Evolutionary conservation across 2,797 vertebrate species (phyloP).

Genomic region (Muscicapa comitata): DNA sequence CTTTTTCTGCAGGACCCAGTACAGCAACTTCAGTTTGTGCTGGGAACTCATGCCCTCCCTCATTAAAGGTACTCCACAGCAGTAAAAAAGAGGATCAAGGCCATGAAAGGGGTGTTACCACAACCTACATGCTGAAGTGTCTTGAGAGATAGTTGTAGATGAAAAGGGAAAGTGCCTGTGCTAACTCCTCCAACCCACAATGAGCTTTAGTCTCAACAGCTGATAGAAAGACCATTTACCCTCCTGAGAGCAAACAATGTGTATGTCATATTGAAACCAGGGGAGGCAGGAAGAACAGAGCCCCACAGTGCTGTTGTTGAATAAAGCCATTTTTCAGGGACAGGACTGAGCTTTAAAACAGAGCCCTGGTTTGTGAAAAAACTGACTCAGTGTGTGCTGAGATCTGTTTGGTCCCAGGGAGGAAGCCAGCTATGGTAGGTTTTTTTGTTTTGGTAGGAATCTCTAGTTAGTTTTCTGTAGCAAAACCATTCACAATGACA

Average conservation of each 20-base stretch:
- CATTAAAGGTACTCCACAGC: not conserved
- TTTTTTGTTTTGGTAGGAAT: not conserved
- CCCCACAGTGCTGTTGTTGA: not conserved
- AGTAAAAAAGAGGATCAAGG: not conserved
- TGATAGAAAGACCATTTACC: not conserved
- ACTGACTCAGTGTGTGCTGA: not conserved
- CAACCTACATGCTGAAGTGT: not conserved
- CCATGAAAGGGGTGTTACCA: fast-evolving
- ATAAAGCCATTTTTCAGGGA: not conserved
- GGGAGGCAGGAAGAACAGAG: not conserved
- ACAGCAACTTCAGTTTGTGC: not conserved
- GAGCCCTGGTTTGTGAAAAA: not conserved
- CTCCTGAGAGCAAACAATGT: not conserved
- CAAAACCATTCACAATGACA: not conserved
- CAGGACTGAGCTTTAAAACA: not conserved
- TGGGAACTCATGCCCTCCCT: not conserved
- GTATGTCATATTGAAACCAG: not conserved
- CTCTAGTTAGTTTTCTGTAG: not conserved
- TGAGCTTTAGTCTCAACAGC: not conserved
- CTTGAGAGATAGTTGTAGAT: not conserved
- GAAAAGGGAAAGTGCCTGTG: not conserved
- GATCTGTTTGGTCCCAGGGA: not conserved
- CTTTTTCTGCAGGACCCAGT: not conserved
- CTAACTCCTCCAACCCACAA: not conserved
- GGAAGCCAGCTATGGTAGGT: not conserved